phyloP scores from a whole-genome alignment of 1,140 invertebrate genomes.

The Gryon sp. region DNA sequence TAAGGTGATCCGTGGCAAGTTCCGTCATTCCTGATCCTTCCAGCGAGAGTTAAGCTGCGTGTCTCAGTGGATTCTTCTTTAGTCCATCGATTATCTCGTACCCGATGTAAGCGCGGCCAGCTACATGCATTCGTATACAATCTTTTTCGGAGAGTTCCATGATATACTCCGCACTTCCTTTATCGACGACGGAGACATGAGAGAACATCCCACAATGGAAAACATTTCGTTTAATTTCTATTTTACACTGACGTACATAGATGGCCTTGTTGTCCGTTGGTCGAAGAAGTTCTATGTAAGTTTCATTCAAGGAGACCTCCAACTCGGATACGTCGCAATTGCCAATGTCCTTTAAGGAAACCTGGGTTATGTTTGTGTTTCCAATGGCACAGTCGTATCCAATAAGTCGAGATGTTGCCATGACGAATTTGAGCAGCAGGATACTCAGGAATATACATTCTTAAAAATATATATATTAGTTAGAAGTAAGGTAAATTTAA shows the following conservation, averaged over 20 bases:
- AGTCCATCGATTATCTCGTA: neutral
- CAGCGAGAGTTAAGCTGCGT: slow-evolving; percentile 1
- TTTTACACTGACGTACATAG: neutral
- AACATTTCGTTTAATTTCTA: neutral
- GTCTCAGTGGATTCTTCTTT: neutral
- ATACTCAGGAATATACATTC: neutral
- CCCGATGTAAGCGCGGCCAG: neutral
- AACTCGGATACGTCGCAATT: neutral
- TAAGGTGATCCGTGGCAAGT: slow-evolving; percentile 14
- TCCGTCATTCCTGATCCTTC: slow-evolving; percentile 9
- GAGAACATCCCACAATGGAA: slow-evolving; percentile 11
- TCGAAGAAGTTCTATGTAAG: neutral
- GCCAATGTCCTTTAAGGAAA: neutral
- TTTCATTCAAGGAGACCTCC: neutral
- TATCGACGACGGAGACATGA: neutral
- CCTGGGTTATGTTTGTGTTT: neutral
- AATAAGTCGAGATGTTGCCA: neutral
- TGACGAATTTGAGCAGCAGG: neutral
- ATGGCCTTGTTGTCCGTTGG: neutral
- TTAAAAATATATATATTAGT: neutral
- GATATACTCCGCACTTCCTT: neutral
- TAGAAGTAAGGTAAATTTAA: no score
- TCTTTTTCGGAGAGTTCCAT: neutral
- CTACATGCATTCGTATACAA: neutral
- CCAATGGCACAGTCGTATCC: neutral